phyloP scores from a whole-genome alignment of 2,113 vertebrate species.

The Trinectes maculatus region DNA sequence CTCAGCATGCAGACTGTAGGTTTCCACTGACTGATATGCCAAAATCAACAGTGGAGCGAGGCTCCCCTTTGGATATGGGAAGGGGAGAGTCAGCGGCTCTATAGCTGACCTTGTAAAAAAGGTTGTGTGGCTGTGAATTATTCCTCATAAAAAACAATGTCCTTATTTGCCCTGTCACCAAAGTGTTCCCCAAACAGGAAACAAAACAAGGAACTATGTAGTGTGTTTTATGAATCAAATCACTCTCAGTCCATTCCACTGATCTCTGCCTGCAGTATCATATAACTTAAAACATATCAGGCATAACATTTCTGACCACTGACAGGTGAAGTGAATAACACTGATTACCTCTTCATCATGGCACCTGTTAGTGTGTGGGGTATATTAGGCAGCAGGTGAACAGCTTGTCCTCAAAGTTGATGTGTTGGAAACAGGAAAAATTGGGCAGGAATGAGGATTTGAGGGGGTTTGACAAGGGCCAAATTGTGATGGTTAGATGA shows the following conservation, averaged over 20 bases:
- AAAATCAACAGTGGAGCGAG: slow-evolving; percentile 61
- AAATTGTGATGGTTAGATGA: too few species aligned
- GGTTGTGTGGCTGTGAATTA: slow-evolving; percentile 30
- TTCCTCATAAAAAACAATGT: slow-evolving; percentile 27
- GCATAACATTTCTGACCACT: too few species aligned
- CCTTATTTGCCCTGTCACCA: slow-evolving; percentile 44
- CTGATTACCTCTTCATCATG: too few species aligned
- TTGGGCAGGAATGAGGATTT: too few species aligned
- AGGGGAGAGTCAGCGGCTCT: slow-evolving; percentile 32
- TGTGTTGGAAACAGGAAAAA: too few species aligned
- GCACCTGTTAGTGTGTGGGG: too few species aligned
- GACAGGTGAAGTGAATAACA: too few species aligned
- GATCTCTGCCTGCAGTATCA: not conserved
- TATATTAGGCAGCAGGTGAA: too few species aligned
- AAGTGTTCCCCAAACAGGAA: slow-evolving; percentile 29
- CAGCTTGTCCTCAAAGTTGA: too few species aligned
- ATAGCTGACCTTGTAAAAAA: slow-evolving; percentile 56
- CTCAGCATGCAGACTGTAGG: slow-evolving; percentile 56
- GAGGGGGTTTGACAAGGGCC: too few species aligned
- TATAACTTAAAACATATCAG: not conserved
- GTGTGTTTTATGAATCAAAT: slow-evolving; percentile 13
- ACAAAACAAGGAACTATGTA: not conserved
- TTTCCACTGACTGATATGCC: slow-evolving; percentile 63
- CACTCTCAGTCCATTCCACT: not conserved
- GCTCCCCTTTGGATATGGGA: slow-evolving; percentile 46